Evolutionary conservation across 2,888 invertebrate genomes (phyloP).

Genomic region (Parascotia fuliginaria): DNA sequence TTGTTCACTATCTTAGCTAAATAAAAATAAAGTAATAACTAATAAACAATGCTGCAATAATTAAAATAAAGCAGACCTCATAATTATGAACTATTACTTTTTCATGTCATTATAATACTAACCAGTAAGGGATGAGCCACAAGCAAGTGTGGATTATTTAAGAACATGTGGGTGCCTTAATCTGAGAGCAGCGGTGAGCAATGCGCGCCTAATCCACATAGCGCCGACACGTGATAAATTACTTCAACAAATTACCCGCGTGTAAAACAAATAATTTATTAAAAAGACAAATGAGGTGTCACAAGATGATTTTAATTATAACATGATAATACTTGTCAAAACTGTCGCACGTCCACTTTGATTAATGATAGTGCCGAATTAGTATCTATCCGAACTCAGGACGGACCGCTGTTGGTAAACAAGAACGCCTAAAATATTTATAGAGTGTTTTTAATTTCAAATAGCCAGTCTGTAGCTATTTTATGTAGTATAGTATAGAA

Average conservation of each 20-base stretch:
- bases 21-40: too few relatives aligned
- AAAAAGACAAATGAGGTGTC: conserved; percentile 70
- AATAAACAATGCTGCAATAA: too few relatives aligned
- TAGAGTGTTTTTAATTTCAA: too few relatives aligned
- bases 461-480: too few relatives aligned
- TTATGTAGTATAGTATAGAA: too few relatives aligned
- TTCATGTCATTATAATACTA: conserved; percentile 1
- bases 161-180: conserved; percentile 45
- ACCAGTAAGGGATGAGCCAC: conserved; percentile 1
- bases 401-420: conserved; percentile 3
- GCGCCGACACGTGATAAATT: conserved; percentile 72
- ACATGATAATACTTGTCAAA: conserved; percentile 52
- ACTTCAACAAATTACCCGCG: conserved; percentile 71
- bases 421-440: conserved; percentile 8
- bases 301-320: conserved; percentile 66
- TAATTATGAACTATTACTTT: background rate
- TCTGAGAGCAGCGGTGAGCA: conserved; percentile 62
- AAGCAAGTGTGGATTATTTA: conserved; percentile 19
- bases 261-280: conserved; percentile 80
- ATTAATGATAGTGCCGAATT: conserved; percentile 22
- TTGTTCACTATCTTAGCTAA: too few relatives aligned
- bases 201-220: conserved; percentile 68
- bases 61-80: background rate
- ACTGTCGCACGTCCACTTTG: conserved; percentile 21
- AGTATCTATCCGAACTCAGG: too few relatives aligned